Evolutionary conservation across 1,140 invertebrate genomes (phyloP).

Genomic region (Macrocentrus cingulum): DNA sequence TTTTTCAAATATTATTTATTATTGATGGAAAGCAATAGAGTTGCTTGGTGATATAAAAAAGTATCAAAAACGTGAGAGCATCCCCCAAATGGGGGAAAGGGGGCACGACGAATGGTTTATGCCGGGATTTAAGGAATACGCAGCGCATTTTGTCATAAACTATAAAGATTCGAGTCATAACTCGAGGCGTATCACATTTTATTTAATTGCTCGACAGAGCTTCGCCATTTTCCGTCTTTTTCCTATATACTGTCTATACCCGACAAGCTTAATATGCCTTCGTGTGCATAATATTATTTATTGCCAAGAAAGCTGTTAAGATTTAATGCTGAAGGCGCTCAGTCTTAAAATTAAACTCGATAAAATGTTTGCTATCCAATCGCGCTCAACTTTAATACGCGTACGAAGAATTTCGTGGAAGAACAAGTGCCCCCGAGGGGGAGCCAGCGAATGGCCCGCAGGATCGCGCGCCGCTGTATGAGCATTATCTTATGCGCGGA

Average conservation of each 20-base stretch:
- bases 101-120: conserved; percentile 42
- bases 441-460: conserved; percentile 4
- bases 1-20: too few relatives aligned
- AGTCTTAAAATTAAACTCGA: conserved; percentile 56
- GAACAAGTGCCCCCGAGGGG: conserved; percentile 13
- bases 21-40: too few relatives aligned
- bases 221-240: conserved; percentile 29
- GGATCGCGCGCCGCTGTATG: too few relatives aligned
- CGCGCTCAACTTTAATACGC: conserved; percentile 36
- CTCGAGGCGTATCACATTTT: conserved; percentile 59
- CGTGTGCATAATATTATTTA: conserved; percentile 60
- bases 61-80: too few relatives aligned
- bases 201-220: conserved; percentile 57
- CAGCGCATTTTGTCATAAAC: conserved; percentile 20
- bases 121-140: conserved; percentile 56
- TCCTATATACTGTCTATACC: conserved; percentile 13
- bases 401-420: conserved; percentile 3
- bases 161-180: conserved; percentile 59
- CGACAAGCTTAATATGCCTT: conserved; percentile 17
- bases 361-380: conserved; percentile 61
- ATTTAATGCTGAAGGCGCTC: conserved; percentile 50
- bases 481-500: conserved; percentile 9
- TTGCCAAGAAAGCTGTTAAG: conserved; percentile 56
- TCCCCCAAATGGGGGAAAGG: neutral
- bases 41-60: too few relatives aligned